phyloP scores from a whole-genome alignment of 2,888 invertebrate species.

The Netelia inedita region DNA sequence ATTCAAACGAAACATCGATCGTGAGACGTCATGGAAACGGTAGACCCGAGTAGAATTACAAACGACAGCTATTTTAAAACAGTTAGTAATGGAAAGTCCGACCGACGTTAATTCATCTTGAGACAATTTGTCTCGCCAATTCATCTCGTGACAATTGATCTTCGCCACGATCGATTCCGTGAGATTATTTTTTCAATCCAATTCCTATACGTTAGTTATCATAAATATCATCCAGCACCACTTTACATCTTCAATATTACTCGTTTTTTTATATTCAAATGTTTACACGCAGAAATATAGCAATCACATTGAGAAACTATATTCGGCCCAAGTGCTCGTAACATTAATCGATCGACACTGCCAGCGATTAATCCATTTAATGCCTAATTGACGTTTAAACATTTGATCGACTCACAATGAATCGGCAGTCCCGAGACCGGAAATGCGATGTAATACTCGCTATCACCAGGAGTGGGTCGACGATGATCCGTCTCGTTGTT shows the following conservation, averaged over 20 bases:
- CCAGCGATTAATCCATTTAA: slow-evolving; percentile 17
- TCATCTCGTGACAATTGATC: no score
- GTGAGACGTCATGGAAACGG: no score
- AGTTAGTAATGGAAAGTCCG: slow-evolving; percentile 9
- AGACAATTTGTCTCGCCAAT: no score
- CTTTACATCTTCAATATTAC: background rate
- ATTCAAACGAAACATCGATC: no score
- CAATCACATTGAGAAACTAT: background rate
- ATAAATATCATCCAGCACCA: background rate
- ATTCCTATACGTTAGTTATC: no score
- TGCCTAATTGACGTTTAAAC: slow-evolving; percentile 11
- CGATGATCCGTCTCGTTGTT: slow-evolving; percentile 67
- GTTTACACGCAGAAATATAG: no score
- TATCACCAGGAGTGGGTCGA: slow-evolving; percentile 79
- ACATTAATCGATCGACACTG: background rate
- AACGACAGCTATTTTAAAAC: slow-evolving; percentile 6
- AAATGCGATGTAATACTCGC: slow-evolving; percentile 86
- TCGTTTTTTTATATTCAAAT: no score
- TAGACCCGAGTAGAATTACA: no score
- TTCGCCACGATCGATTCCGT: no score
- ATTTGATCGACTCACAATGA: slow-evolving; percentile 81
- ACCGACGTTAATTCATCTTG: no score
- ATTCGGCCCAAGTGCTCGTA: background rate
- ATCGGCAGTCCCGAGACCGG: slow-evolving; percentile 86
- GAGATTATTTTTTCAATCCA: no score